Conservation (phyloP, 2,113 vertebrate species). For the Chlorodrepanis virens region DNA sequence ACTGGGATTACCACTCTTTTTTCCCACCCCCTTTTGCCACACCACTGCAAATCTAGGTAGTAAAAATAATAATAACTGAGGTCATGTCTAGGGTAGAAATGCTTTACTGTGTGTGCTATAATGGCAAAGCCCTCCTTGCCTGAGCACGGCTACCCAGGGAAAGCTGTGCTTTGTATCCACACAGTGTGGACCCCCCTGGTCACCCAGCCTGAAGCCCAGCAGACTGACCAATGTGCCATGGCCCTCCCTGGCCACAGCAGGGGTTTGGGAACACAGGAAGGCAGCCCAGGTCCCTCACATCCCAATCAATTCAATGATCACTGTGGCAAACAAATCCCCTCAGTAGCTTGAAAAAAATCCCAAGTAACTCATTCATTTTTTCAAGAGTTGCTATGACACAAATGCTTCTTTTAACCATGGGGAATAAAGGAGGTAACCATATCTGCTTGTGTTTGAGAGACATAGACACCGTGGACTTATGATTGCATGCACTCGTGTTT, state of each 20-base stretch:
- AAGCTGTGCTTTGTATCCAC: background rate
- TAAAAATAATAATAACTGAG: background rate
- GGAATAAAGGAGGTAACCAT: background rate
- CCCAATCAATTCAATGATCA: background rate
- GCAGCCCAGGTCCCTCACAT: background rate
- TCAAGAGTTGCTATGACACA: background rate
- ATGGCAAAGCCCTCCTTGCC: background rate
- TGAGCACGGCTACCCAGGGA: background rate
- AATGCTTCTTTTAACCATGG: background rate
- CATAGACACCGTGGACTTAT: background rate
- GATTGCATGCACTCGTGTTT: conserved; percentile 1
- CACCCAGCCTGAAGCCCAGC: background rate
- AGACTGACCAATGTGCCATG: accelerated
- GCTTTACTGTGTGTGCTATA: background rate
- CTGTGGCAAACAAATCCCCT: background rate
- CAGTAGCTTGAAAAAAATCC: background rate
- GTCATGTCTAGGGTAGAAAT: background rate
- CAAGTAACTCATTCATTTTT: background rate
- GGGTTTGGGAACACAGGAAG: background rate
- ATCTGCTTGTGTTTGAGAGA: background rate
- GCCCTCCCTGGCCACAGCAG: background rate
- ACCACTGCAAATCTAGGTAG: background rate
- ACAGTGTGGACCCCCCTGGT: background rate
- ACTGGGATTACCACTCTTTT: background rate
- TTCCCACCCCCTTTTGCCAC: background rate